A percentile compares a stretch with the other conserved stretches of the same genome.
Evolutionary conservation across 2,888 invertebrate species (phyloP).

Genomic region (Perizoma affinitatum): DNA sequence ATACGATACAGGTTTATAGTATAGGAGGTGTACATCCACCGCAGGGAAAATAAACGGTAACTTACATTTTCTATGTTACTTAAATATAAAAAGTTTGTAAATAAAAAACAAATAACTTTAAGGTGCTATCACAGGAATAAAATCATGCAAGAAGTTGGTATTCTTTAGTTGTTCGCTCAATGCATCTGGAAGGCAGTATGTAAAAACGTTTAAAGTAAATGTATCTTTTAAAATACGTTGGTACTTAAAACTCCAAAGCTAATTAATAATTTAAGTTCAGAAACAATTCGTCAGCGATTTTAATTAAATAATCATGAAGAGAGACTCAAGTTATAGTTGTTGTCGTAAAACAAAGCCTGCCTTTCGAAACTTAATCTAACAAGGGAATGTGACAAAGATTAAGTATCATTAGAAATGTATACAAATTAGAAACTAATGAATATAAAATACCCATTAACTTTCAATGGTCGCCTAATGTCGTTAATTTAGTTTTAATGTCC

Average conservation of each 20-base stretch:
- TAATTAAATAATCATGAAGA: no score
- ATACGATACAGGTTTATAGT: constrained; percentile 11
- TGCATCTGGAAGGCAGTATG: constrained; percentile 43
- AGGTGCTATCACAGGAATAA: constrained; percentile 73
- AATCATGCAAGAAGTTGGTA: constrained; percentile 54
- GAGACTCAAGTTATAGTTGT: no score
- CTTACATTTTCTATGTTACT: constrained; percentile 38
- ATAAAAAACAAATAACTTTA: constrained; percentile 45
- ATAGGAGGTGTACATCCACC: constrained; percentile 36
- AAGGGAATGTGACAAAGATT: constrained; percentile 35
- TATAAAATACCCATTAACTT: constrained; percentile 37
- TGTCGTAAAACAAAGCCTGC: neutral
- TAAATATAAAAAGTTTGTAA: constrained; percentile 40
- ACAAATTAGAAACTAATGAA: constrained; percentile 41
- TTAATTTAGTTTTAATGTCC: constrained; percentile 39
- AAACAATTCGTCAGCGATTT: no score
- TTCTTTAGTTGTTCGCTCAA: constrained; percentile 35
- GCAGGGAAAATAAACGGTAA: constrained; percentile 44
- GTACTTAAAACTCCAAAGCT: no score
- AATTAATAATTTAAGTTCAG: neutral
- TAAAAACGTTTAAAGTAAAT: constrained; percentile 13
- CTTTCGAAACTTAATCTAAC: constrained; percentile 25
- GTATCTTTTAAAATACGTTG: no score
- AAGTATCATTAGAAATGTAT: constrained; percentile 30
- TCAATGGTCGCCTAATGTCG: constrained; percentile 29